Conservation (phyloP, 2,888 invertebrate genomes). For the Lomographa bimaculata region DNA sequence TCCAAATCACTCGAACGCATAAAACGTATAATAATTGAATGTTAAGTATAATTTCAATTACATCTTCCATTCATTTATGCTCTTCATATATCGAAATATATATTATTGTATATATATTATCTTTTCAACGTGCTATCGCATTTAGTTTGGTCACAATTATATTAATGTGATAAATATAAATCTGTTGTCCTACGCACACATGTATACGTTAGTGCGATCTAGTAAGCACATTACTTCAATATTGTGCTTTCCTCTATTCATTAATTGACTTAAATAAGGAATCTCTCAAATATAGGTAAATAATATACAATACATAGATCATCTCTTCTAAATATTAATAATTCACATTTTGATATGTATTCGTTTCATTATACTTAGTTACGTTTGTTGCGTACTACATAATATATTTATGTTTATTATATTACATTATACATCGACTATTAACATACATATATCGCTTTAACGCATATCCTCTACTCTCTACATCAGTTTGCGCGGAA, state of each 20-base stretch:
- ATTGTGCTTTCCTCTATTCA: slow-evolving; percentile 56
- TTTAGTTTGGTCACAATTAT: slow-evolving; percentile 32
- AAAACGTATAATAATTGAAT: not conserved
- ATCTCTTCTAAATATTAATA: slow-evolving; percentile 56
- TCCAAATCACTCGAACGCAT: slow-evolving; percentile 1
- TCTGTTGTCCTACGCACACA: too few relatives aligned
- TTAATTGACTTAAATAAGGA: slow-evolving; percentile 83
- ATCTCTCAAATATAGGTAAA: slow-evolving; percentile 60
- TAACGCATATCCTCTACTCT: slow-evolving; percentile 22
- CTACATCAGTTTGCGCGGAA: slow-evolving; percentile 26
- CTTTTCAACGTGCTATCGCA: too few relatives aligned
- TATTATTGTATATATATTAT: too few relatives aligned
- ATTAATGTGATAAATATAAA: too few relatives aligned
- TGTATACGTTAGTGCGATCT: slow-evolving; percentile 36
- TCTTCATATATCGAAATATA: too few relatives aligned
- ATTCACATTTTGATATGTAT: slow-evolving; percentile 77
- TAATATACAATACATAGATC: slow-evolving; percentile 48
- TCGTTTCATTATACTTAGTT: slow-evolving; percentile 53
- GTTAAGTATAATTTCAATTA: too few relatives aligned
- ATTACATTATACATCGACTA: slow-evolving; percentile 49
- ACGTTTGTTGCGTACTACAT: slow-evolving; percentile 32
- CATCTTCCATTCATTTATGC: too few relatives aligned
- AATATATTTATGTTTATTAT: slow-evolving; percentile 51
- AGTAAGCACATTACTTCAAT: slow-evolving; percentile 45
- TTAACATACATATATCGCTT: slow-evolving; percentile 46